These are phyloP conservation scores for Odontothrips loti DNA, from an alignment of 2,888 invertebrate species.

Conservation along the genomic window DNA sequence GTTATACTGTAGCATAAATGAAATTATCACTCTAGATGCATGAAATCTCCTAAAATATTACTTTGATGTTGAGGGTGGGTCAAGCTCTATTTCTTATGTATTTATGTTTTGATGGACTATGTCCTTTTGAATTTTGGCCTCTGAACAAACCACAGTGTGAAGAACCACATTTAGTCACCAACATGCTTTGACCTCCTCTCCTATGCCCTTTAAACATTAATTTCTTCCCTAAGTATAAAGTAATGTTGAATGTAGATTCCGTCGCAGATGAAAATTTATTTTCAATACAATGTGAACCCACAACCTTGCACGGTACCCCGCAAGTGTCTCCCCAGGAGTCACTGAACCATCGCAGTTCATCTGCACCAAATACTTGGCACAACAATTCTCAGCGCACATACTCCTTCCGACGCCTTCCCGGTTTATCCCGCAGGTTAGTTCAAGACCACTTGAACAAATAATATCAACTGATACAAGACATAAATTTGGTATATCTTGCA, in stretches of 20 bases:
- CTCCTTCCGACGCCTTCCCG: constrained; percentile 13
- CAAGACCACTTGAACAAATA: neutral
- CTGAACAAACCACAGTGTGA: no score
- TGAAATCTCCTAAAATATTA: neutral
- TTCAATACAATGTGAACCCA: neutral
- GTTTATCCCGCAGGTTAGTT: constrained; percentile 19
- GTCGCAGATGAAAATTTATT: constrained; percentile 7
- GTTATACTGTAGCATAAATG: neutral
- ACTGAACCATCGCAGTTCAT: constrained; percentile 7
- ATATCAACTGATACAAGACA: no score
- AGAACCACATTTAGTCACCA: no score
- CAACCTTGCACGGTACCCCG: constrained; percentile 5
- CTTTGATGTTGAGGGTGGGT: neutral
- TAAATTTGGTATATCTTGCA: no score
- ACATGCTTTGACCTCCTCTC: neutral
- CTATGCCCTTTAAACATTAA: neutral
- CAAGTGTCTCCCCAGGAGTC: neutral
- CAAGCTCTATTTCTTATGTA: no score
- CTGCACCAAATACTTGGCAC: constrained; percentile 17
- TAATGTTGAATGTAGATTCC: neutral
- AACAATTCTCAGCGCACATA: constrained; percentile 16
- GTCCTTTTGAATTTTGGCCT: no score
- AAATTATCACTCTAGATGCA: neutral
- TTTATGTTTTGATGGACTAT: no score
- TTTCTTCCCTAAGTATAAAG: no score